Conservation (phyloP, 2,888 invertebrate species). For the Acheta domesticus region DNA sequence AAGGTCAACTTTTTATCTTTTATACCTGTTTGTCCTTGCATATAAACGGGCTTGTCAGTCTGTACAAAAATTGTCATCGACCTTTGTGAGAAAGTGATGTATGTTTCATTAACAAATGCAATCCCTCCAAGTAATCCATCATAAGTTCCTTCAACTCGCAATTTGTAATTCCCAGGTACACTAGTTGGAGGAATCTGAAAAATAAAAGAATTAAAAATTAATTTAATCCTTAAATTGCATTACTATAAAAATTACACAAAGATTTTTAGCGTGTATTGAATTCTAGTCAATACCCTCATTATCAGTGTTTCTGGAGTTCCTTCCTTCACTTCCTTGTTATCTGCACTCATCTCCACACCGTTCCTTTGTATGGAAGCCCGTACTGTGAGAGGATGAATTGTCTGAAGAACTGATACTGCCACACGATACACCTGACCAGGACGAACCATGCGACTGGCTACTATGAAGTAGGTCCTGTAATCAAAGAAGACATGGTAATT, state of each 20-base stretch:
- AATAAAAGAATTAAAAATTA: slow-evolving; percentile 35
- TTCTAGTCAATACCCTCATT: slow-evolving; percentile 62
- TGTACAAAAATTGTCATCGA: slow-evolving; percentile 95
- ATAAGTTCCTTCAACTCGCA: slow-evolving; percentile 77
- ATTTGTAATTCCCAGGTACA: slow-evolving; percentile 75
- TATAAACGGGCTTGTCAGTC: slow-evolving; percentile 91
- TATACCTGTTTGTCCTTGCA: slow-evolving; percentile 79
- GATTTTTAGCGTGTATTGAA: slow-evolving; percentile 11
- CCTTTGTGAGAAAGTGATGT: slow-evolving; percentile 77
- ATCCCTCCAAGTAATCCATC: slow-evolving; percentile 78
- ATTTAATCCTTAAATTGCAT: background rate
- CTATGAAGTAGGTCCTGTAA: slow-evolving; percentile 84
- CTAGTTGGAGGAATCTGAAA: slow-evolving; percentile 76
- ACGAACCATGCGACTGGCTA: slow-evolving; percentile 85
- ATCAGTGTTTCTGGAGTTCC: slow-evolving; percentile 86
- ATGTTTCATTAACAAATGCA: slow-evolving; percentile 85
- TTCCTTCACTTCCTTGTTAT: slow-evolving; percentile 75
- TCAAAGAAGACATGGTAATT: slow-evolving; percentile 28
- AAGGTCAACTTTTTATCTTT: too few relatives aligned
- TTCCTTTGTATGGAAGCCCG: slow-evolving; percentile 85
- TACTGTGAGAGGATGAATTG: slow-evolving; percentile 76
- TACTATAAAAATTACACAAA: background rate
- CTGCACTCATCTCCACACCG: slow-evolving; percentile 83
- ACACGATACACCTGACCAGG: slow-evolving; percentile 89
- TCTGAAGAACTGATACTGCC: slow-evolving; percentile 76